Evolutionary conservation across 2,797 vertebrate species (phyloP).

Genomic region (Masticophis lateralis): DNA sequence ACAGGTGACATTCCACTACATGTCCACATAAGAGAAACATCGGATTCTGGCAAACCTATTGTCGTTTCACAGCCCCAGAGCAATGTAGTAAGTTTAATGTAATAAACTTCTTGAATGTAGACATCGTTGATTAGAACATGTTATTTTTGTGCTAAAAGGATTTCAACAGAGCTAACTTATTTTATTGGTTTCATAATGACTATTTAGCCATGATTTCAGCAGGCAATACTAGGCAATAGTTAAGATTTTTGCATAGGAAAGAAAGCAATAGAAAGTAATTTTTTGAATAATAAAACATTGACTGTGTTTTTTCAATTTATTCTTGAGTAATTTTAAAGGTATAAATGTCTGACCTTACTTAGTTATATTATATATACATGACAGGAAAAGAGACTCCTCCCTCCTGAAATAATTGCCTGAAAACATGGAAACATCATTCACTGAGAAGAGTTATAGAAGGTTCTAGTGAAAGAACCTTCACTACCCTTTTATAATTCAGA

Average conservation of each 20-base stretch:
- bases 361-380: background rate
- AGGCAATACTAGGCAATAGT: background rate
- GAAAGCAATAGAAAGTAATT: background rate
- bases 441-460: background rate
- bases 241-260: background rate
- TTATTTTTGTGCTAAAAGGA: background rate
- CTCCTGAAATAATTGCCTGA: background rate
- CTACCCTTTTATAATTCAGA: background rate
- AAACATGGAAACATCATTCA: background rate
- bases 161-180: background rate
- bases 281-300: conserved; percentile 37
- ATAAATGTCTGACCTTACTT: background rate
- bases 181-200: conserved; percentile 23
- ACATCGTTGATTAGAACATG: background rate
- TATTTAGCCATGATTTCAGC: conserved; percentile 13
- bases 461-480: background rate
- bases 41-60: conserved; percentile 87
- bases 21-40: conserved; percentile 87
- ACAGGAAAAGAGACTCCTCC: background rate
- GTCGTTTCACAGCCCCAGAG: conserved; percentile 89
- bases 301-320: conserved; percentile 6
- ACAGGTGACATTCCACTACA: conserved; percentile 91
- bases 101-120: background rate
- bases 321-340: conserved; percentile 22
- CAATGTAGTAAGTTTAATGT: conserved; percentile 79